phyloP scores from a whole-genome alignment of 2,888 invertebrate species.

The Timema cristinae region DNA sequence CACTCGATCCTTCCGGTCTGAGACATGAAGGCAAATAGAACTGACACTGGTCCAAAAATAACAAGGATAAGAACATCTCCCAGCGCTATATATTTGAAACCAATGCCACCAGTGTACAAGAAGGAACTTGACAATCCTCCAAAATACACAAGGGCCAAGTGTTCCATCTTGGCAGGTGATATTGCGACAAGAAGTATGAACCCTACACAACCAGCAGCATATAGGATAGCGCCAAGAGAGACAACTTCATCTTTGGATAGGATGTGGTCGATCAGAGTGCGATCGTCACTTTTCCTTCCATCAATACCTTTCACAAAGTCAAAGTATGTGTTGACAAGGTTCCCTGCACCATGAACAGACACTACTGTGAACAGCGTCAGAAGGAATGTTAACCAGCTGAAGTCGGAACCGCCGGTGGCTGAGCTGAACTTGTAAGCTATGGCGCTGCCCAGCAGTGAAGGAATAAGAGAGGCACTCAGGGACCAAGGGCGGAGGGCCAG shows the following conservation, averaged over 20 bases:
- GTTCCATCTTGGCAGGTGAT: slow-evolving; percentile 92
- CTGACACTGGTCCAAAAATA: slow-evolving; percentile 91
- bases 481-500: slow-evolving; percentile 92
- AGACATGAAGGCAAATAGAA: slow-evolving; percentile 87
- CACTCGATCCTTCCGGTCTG: slow-evolving; percentile 90
- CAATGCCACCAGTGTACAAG: slow-evolving; percentile 94
- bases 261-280: slow-evolving; percentile 91
- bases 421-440: slow-evolving; percentile 76
- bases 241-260: slow-evolving; percentile 79
- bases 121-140: slow-evolving; percentile 93
- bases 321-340: slow-evolving; percentile 94
- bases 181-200: slow-evolving; percentile 71
- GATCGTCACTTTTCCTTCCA: slow-evolving; percentile 87
- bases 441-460: slow-evolving; percentile 84
- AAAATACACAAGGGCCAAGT: slow-evolving; percentile 89
- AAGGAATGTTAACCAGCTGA: slow-evolving; percentile 74
- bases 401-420: slow-evolving; percentile 50
- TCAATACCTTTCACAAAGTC: slow-evolving; percentile 94
- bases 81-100: slow-evolving; percentile 90
- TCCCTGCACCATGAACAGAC: slow-evolving; percentile 93
- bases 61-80: slow-evolving; percentile 90
- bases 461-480: slow-evolving; percentile 84
- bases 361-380: slow-evolving; percentile 82
- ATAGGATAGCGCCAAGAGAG: slow-evolving; percentile 82
- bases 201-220: slow-evolving; percentile 79